Percentiles rank a stretch among this genome's conserved stretches.
Evolutionary conservation across 2,113 vertebrate genomes (phyloP).

Genomic region (Circaetus gallicus): DNA sequence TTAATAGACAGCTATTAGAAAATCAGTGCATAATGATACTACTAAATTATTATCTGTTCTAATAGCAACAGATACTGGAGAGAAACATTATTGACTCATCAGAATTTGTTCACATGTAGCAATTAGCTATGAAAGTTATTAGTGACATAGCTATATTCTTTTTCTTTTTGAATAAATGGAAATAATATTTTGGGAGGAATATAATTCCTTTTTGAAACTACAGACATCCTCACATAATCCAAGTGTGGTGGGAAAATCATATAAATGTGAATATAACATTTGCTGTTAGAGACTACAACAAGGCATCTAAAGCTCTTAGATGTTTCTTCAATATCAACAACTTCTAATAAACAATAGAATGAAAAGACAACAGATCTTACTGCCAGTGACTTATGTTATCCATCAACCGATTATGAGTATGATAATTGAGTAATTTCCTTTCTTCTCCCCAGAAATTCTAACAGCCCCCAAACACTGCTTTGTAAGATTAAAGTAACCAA

Average conservation of each 20-base stretch:
- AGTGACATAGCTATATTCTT: neutral
- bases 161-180: neutral
- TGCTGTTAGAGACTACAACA: neutral
- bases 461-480: neutral
- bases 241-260: neutral
- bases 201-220: neutral
- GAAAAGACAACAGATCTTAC: neutral
- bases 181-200: neutral
- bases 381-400: neutral
- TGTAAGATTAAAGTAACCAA: neutral
- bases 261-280: neutral
- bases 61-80: neutral
- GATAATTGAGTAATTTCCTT: neutral
- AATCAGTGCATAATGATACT: neutral
- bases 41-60: neutral
- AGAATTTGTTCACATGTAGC: neutral
- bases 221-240: neutral
- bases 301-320: neutral
- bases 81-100: neutral
- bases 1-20: constrained; percentile 9
- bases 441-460: neutral
- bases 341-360: neutral
- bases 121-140: neutral
- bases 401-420: neutral
- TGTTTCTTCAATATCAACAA: neutral